phyloP scores from a whole-genome alignment of 2,113 vertebrate species.

The Uria lomvia region DNA sequence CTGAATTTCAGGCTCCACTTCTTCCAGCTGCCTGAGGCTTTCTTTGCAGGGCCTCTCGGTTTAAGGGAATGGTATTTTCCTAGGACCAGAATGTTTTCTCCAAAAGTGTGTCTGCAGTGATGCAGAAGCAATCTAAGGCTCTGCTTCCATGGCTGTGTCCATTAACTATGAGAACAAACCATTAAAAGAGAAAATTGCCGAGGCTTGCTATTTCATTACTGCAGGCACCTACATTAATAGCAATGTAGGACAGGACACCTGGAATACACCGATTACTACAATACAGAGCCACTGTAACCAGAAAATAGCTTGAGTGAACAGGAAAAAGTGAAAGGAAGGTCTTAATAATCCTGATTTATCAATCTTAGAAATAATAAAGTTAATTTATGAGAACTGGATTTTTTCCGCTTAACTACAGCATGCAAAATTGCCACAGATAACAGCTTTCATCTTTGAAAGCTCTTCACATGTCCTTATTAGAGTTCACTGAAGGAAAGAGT shows the following conservation, averaged over 20 bases:
- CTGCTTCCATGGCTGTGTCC: neutral
- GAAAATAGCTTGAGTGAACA: neutral
- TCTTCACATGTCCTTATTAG: neutral
- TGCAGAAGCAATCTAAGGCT: conserved; percentile 20
- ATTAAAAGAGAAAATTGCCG: neutral
- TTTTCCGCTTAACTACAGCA: neutral
- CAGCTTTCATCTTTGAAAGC: fast-evolving
- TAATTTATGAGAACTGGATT: neutral
- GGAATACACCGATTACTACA: neutral
- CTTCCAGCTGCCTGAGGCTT: conserved; percentile 20
- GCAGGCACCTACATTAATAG: neutral
- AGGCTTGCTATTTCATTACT: neutral
- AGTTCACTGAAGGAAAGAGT: neutral
- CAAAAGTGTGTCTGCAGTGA: neutral
- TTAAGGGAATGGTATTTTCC: conserved; percentile 2
- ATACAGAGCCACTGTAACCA: neutral
- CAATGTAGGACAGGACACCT: neutral
- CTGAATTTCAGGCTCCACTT: conserved; percentile 59
- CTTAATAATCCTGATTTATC: neutral
- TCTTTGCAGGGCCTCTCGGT: neutral
- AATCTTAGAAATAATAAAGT: neutral
- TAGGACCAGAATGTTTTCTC: neutral
- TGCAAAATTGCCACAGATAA: neutral
- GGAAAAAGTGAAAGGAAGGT: neutral
- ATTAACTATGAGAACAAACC: conserved; percentile 36